Evolutionary conservation across 2,888 invertebrate species (phyloP), one percentile per base, ranked within the genome.

Genomic region (Ctena decussata): DNA sequence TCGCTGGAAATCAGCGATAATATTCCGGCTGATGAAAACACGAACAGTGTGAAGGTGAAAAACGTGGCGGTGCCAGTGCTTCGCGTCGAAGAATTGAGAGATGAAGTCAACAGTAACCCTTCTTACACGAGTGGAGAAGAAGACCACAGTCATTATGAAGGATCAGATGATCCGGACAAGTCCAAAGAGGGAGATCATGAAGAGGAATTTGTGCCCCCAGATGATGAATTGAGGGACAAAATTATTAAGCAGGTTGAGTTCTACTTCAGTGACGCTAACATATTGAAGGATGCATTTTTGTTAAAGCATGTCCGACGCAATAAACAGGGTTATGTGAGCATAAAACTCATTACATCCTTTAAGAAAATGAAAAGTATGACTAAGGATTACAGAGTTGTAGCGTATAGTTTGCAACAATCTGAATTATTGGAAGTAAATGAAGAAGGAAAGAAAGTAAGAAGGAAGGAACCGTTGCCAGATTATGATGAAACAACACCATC

Each of bases 231-330:
- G 24, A 87, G 89, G 49, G 93, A 93, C 27, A 93, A 93, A 71
- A 95, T 95, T 72, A 93, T 94, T 11, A 92, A 92, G 70, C 95
- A 95, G 84, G 99, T 99, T 35, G 99, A 99, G 96, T 98, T 98
- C 95, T 99, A 99, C 96, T 99, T 99, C 96, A 98, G 98, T 85
- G 98, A 99, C 95, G 98, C 98, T 75, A 98, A 98, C 95, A 98
- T 99, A 91, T 97, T 98, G 3, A 99, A 99, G 95, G 99, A 99
- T 95, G 98, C 99, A 21, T 99, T 99, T 96, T 96, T 99, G 70
- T 96, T 99, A 87, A 99, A 99, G 95, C 99, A 99, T 95, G 98
- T 99, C 32, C 97, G 98, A 80, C 97, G 99, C 77, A 99, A 99
- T 96, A 99, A 98, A 96, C 98, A 98, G 96, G 99, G 99, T 30